Evolutionary conservation across 2,888 invertebrate genomes (phyloP).

Genomic region (Crepidodera aurea): DNA sequence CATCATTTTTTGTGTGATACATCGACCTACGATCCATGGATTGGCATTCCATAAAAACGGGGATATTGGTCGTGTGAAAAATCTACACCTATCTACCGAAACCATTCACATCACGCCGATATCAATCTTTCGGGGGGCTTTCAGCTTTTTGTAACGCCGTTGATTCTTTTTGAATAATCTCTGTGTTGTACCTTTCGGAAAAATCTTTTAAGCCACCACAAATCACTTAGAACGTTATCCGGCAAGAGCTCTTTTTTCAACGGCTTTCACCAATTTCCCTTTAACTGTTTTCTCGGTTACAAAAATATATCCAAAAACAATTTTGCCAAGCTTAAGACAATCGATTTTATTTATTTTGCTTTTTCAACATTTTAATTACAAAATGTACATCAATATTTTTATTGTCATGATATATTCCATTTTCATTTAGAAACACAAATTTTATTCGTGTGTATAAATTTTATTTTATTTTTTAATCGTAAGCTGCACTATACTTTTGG

Average conservation of each 20-base stretch:
- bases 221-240: constrained; percentile 21
- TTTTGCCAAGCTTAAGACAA: background rate
- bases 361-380: background rate
- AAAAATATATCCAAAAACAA: background rate
- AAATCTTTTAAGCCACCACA: constrained; percentile 28
- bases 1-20: constrained; percentile 39
- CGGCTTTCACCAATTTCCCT: constrained; percentile 1
- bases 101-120: constrained; percentile 39
- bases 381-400: no score
- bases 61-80: constrained; percentile 38
- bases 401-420: no score
- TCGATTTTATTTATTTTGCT: background rate
- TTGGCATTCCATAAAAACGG: constrained; percentile 30
- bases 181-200: constrained; percentile 26
- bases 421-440: no score
- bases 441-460: no score
- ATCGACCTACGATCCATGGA: constrained; percentile 30
- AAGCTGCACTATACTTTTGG: no score
- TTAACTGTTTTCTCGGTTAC: constrained; percentile 4
- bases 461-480: no score
- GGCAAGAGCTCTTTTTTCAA: background rate
- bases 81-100: constrained; percentile 37
- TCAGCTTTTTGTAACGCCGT: constrained; percentile 29
- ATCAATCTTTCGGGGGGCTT: constrained; percentile 38
- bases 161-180: constrained; percentile 28